Conservation (phyloP, 2,113 vertebrate species). For the Crotalus viridis region DNA sequence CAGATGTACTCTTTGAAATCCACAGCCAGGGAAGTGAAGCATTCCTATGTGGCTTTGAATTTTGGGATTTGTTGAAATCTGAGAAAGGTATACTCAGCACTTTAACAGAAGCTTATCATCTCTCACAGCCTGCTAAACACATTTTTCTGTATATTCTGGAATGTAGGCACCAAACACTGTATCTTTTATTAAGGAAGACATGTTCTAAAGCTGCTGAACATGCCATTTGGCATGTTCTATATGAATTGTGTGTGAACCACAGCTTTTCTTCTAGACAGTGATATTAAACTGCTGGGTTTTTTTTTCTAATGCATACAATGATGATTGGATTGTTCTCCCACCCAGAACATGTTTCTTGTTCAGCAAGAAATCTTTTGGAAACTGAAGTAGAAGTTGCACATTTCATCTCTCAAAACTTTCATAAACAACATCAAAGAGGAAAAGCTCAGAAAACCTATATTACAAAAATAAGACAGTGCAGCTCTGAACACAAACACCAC, state of each 20-base stretch:
- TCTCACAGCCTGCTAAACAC: neutral
- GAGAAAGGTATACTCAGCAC: neutral
- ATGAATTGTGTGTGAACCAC: neutral
- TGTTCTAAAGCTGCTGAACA: neutral
- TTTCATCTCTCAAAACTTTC: accelerated
- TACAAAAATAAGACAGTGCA: conserved; percentile 65
- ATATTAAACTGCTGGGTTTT: neutral
- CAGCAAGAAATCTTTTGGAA: neutral
- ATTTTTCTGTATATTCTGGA: neutral
- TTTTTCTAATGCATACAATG: neutral
- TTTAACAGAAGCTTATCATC: neutral
- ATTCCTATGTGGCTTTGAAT: neutral
- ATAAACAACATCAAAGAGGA: conserved; percentile 25
- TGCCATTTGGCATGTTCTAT: neutral
- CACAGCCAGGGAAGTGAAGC: neutral
- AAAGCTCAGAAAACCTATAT: conserved; percentile 61
- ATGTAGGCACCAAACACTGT: neutral
- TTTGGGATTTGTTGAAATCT: neutral
- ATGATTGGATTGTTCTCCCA: neutral
- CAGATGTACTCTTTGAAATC: neutral
- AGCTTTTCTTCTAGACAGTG: neutral
- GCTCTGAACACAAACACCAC: conserved; percentile 25
- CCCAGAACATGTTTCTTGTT: neutral
- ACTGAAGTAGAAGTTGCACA: neutral
- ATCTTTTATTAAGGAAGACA: neutral